Conservation (phyloP, 2,113 vertebrate genomes). For the Cyphomyrus plagiostoma region DNA sequence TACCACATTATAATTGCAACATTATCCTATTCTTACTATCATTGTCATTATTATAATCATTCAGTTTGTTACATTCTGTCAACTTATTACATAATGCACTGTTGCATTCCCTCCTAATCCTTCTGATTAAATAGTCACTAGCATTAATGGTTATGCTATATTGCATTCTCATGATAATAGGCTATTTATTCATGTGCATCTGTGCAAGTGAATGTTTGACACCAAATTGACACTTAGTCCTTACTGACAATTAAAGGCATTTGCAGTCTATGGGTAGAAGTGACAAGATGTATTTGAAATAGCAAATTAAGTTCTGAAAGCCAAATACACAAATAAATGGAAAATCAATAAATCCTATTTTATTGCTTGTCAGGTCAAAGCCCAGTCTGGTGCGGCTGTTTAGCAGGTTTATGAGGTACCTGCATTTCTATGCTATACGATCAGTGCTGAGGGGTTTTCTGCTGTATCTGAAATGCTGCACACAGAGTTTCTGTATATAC, state of each 20-base stretch:
- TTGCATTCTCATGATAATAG: not conserved
- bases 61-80: not conserved
- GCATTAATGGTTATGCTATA: not conserved
- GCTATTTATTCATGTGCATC: not conserved
- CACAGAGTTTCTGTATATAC: not conserved
- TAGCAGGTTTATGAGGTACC: not conserved
- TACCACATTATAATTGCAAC: not conserved
- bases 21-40: not conserved
- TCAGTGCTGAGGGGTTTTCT: not conserved
- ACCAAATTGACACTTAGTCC: not conserved
- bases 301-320: not conserved
- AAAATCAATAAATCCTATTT: not conserved
- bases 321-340: not conserved
- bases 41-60: not conserved
- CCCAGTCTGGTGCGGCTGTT: not conserved
- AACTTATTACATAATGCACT: not conserved
- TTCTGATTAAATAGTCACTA: not conserved
- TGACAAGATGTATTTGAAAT: not conserved
- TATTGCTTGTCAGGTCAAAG: not conserved
- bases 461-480: not conserved
- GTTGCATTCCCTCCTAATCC: not conserved
- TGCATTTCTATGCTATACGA: not conserved
- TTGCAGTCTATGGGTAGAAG: not conserved
- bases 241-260: not conserved
- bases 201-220: not conserved